Evolutionary conservation across 2,113 vertebrate genomes (phyloP).

Genomic region (Heterochromis multidens): DNA sequence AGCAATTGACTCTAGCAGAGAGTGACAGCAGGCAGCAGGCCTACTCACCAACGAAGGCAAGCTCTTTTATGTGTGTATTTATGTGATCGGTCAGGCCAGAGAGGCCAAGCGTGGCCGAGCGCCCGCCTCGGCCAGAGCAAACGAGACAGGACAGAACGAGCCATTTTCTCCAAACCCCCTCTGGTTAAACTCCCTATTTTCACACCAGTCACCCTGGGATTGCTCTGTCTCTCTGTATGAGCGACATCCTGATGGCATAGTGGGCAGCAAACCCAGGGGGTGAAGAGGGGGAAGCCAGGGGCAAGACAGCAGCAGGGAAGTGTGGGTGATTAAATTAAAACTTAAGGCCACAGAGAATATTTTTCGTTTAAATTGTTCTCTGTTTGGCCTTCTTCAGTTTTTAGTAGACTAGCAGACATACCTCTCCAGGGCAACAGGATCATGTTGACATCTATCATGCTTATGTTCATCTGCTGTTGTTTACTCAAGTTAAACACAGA

Average conservation of each 20-base stretch:
- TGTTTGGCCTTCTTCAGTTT: background rate
- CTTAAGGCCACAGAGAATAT: background rate
- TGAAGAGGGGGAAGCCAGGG: background rate
- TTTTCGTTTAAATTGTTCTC: background rate
- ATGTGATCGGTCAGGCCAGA: slow-evolving; percentile 47
- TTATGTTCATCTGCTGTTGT: slow-evolving; percentile 47
- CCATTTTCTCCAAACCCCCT: slow-evolving; percentile 55
- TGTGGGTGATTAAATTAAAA: slow-evolving; percentile 22
- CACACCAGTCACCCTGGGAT: slow-evolving; percentile 48
- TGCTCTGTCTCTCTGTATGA: slow-evolving; percentile 56
- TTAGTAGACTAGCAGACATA: background rate
- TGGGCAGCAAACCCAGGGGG: background rate
- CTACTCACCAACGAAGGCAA: background rate
- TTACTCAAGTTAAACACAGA: slow-evolving; percentile 36
- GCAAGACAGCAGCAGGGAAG: background rate
- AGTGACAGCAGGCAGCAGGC: slow-evolving; percentile 16
- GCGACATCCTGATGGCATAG: slow-evolving; percentile 40
- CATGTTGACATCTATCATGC: slow-evolving; percentile 35
- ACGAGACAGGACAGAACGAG: slow-evolving; percentile 54
- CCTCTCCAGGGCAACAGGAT: background rate
- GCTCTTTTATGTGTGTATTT: slow-evolving; percentile 52
- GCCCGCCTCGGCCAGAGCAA: slow-evolving; percentile 30
- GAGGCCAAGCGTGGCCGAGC: slow-evolving; percentile 50
- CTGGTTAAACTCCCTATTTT: slow-evolving; percentile 62
- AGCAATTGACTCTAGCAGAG: slow-evolving; percentile 29